phyloP scores from a whole-genome alignment of 2,797 vertebrate genomes.

The Microctenopoma lineatum region DNA sequence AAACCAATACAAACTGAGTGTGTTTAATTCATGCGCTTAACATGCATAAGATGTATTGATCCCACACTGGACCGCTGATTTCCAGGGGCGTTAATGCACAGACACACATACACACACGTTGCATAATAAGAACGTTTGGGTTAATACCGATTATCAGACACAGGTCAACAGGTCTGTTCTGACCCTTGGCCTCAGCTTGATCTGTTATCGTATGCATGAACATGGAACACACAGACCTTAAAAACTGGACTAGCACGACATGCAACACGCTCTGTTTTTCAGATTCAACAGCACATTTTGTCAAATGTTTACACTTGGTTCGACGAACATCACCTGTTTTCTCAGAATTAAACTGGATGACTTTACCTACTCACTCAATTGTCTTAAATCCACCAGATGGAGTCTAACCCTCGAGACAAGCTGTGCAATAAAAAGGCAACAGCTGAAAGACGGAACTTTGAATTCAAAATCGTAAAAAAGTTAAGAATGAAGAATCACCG shows the following conservation, averaged over 20 bases:
- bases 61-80: slow-evolving; percentile 34
- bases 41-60: slow-evolving; percentile 57
- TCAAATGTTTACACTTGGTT: neutral
- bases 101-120: slow-evolving; percentile 18
- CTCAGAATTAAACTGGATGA: neutral
- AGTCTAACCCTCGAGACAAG: slow-evolving; percentile 2
- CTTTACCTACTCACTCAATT: neutral
- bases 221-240: neutral
- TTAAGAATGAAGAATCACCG: neutral
- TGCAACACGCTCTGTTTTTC: neutral
- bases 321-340: slow-evolving; percentile 1
- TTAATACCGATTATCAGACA: slow-evolving; percentile 62
- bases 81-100: slow-evolving; percentile 30
- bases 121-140: slow-evolving; percentile 33
- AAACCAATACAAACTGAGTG: slow-evolving; percentile 37
- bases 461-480: neutral
- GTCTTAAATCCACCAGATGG: neutral
- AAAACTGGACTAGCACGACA: neutral
- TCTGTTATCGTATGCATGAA: slow-evolving; percentile 27
- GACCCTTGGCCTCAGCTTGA: slow-evolving; percentile 54
- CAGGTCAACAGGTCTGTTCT: slow-evolving; percentile 43
- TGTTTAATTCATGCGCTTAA: slow-evolving; percentile 39
- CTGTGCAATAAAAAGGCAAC: neutral
- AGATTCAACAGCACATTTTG: neutral
- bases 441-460: neutral